A percentile compares a stretch with the other conserved stretches of the same genome.
Conservation (phyloP, 2,113 vertebrate genomes). For the Henicopernis longicauda region DNA sequence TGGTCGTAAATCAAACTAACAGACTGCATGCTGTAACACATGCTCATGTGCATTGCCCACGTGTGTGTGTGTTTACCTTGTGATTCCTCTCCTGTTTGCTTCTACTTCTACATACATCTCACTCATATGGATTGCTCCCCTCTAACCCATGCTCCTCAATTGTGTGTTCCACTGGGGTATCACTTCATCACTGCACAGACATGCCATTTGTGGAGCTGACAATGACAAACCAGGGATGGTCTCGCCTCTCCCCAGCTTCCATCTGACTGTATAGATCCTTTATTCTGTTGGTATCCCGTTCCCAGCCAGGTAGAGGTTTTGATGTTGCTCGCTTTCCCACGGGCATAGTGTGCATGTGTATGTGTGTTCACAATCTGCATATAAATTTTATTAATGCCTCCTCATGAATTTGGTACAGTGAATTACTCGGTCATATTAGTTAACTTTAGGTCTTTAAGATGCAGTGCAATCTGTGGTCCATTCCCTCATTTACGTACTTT, state of each 20-base stretch:
- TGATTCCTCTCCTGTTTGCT: background rate
- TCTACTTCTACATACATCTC: too few species aligned
- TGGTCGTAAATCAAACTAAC: background rate
- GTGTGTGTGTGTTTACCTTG: too few species aligned
- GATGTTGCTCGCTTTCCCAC: background rate
- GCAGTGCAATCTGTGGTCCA: background rate
- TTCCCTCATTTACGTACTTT: background rate
- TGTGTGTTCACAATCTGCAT: background rate
- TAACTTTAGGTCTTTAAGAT: background rate
- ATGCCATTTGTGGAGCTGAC: background rate
- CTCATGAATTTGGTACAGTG: too few species aligned
- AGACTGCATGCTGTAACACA: rapidly evolving
- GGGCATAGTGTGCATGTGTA: rapidly evolving
- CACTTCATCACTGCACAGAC: background rate
- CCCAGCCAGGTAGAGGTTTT: background rate
- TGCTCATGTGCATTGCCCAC: too few species aligned
- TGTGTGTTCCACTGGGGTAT: background rate
- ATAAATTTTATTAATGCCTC: background rate
- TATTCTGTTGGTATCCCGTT: background rate
- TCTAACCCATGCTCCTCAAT: background rate
- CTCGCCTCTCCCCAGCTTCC: background rate
- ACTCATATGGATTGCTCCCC: background rate
- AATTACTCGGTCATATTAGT: background rate
- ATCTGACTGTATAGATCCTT: background rate
- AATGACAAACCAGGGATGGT: background rate